Conservation (phyloP, 92 coral and sea anemone genomes). For the Phymanthus crucifer region DNA sequence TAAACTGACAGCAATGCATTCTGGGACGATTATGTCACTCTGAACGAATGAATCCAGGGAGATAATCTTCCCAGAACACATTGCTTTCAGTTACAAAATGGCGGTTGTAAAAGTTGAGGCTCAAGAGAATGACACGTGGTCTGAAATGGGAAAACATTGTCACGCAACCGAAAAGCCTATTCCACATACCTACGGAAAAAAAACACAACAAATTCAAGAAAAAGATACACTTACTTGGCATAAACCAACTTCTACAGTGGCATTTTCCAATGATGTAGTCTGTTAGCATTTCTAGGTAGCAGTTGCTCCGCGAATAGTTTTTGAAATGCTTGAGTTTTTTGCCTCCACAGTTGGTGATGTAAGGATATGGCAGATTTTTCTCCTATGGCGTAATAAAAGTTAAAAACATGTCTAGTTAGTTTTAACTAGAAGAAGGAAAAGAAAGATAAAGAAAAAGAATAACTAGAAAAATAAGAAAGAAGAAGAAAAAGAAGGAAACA, state of each 20-base stretch:
- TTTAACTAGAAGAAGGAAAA: not conserved
- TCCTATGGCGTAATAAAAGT: conserved; percentile 36
- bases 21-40: too few relatives aligned
- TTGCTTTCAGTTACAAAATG: too few relatives aligned
- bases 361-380: conserved; percentile 71
- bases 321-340: conserved; percentile 56
- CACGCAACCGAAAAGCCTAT: not conserved
- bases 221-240: conserved; percentile 61
- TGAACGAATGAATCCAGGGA: too few relatives aligned
- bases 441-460: too few relatives aligned
- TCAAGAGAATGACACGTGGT: too few relatives aligned
- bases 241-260: conserved; percentile 80
- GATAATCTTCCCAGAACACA: too few relatives aligned
- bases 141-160: too few relatives aligned
- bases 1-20: too few relatives aligned
- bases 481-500: too few relatives aligned
- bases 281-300: conserved; percentile 69
- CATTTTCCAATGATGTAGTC: conserved; percentile 59
- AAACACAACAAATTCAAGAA: not conserved
- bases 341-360: conserved; percentile 73
- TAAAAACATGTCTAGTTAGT: not conserved
- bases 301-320: conserved; percentile 62
- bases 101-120: too few relatives aligned
- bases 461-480: too few relatives aligned
- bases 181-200: not conserved